A percentile compares a stretch with the other conserved stretches of the same genome.
phyloP scores from a whole-genome alignment of 2,113 vertebrate species.

The Thryonomys swinderianus region DNA sequence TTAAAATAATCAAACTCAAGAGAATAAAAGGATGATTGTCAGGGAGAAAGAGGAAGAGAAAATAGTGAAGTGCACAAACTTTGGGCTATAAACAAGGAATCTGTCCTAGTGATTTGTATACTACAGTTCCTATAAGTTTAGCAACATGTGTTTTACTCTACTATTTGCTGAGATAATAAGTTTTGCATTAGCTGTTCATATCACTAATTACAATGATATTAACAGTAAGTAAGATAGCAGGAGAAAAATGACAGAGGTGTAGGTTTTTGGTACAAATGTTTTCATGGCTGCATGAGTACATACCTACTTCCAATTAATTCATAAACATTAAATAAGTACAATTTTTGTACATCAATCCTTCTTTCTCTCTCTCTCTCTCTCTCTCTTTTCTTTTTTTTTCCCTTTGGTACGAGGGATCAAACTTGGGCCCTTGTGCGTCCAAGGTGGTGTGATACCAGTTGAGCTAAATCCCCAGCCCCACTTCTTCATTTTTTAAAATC shows the following conservation, averaged over 20 bases:
- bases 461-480: too few species aligned
- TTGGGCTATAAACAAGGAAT: not conserved
- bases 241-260: not conserved
- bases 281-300: not conserved
- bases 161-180: not conserved
- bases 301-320: not conserved
- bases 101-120: not conserved
- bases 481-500: not conserved
- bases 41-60: fast-evolving
- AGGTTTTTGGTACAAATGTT: not conserved
- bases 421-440: too few species aligned
- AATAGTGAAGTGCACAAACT: too few species aligned
- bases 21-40: not conserved
- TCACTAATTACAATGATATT: not conserved
- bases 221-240: not conserved
- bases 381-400: too few species aligned
- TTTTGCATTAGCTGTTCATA: not conserved
- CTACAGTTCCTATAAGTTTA: not conserved
- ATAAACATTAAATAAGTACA: not conserved
- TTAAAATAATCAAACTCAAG: not conserved
- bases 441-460: too few species aligned
- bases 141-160: not conserved
- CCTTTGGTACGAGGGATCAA: too few species aligned
- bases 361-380: too few species aligned
- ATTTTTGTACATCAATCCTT: not conserved